Conservation (phyloP, 2,888 invertebrate species). For the Rutpela maculata region DNA sequence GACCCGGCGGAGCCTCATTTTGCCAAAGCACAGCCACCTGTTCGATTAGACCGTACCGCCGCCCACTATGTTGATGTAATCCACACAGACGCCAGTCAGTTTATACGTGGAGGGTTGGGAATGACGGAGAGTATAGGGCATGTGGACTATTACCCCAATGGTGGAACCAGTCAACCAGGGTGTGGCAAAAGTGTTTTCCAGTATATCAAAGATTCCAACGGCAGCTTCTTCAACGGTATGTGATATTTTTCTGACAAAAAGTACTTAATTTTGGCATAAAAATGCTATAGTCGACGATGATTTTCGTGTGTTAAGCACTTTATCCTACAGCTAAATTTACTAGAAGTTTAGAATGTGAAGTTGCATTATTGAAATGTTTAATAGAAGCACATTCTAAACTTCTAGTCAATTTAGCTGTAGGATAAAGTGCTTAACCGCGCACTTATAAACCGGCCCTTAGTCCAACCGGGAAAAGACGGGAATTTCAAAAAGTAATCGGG, state of each 20-base stretch:
- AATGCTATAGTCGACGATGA: no score
- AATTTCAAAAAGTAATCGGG: no score
- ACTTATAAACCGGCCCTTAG: no score
- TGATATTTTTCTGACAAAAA: not conserved
- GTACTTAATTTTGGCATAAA: not conserved
- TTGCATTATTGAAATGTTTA: no score
- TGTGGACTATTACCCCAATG: conserved; percentile 94
- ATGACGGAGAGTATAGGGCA: conserved; percentile 89
- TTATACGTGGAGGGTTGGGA: conserved; percentile 87
- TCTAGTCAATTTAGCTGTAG: no score
- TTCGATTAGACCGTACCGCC: conserved; percentile 90
- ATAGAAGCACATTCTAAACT: no score
- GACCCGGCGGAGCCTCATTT: conserved; percentile 97
- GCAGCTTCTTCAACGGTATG: conserved; percentile 79
- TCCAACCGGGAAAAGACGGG: no score
- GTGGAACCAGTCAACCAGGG: conserved; percentile 88
- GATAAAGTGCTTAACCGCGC: no score
- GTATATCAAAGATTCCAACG: conserved; percentile 80
- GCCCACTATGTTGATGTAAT: conserved; percentile 93
- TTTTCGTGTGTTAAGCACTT: no score
- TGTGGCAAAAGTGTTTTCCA: conserved; percentile 78
- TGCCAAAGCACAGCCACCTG: conserved; percentile 85
- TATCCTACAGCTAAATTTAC: no score
- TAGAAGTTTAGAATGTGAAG: no score
- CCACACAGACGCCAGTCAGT: conserved; percentile 89